Conservation (phyloP, 2,888 invertebrate species). For the Hofmannophila pseudospretella region DNA sequence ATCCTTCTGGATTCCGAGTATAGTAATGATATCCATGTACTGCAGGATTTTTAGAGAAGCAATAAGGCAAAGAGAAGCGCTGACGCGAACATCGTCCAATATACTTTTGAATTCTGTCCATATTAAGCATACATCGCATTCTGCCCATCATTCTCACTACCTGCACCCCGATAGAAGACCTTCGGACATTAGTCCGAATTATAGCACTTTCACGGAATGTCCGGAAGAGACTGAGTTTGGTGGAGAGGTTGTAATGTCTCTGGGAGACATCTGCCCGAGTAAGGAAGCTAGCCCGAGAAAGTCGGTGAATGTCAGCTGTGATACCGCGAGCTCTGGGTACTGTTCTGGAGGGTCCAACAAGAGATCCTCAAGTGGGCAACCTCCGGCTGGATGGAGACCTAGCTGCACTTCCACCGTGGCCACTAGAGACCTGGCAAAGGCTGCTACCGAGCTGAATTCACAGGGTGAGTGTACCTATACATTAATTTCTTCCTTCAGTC, state of each 20-base stretch:
- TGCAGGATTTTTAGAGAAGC: slow-evolving; percentile 90
- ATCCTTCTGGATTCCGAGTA: slow-evolving; percentile 95
- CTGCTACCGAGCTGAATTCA: slow-evolving; percentile 83
- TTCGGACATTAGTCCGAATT: slow-evolving; percentile 70
- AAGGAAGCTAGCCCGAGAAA: slow-evolving; percentile 72
- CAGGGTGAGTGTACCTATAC: slow-evolving; percentile 80
- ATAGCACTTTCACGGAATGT: slow-evolving; percentile 72
- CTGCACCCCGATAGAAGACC: slow-evolving; percentile 66
- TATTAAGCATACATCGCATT: slow-evolving; percentile 86
- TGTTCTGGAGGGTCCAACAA: slow-evolving; percentile 72
- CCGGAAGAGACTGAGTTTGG: slow-evolving; percentile 68
- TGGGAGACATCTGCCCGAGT: slow-evolving; percentile 65
- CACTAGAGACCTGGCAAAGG: slow-evolving; percentile 76
- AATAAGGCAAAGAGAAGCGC: slow-evolving; percentile 87
- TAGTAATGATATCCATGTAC: slow-evolving; percentile 96
- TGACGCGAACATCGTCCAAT: slow-evolving; percentile 91
- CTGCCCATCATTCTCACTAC: slow-evolving; percentile 79
- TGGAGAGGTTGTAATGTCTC: slow-evolving; percentile 57
- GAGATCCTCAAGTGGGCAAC: slow-evolving; percentile 67
- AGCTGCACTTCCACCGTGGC: slow-evolving; percentile 80
- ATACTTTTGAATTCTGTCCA: slow-evolving; percentile 91
- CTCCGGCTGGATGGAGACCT: slow-evolving; percentile 76
- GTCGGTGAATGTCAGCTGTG: slow-evolving; percentile 70
- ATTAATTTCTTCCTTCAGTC: neutral
- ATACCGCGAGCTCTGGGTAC: slow-evolving; percentile 71